phyloP scores from a whole-genome alignment of 2,797 vertebrate genomes.

The Lateolabrax maculatus region DNA sequence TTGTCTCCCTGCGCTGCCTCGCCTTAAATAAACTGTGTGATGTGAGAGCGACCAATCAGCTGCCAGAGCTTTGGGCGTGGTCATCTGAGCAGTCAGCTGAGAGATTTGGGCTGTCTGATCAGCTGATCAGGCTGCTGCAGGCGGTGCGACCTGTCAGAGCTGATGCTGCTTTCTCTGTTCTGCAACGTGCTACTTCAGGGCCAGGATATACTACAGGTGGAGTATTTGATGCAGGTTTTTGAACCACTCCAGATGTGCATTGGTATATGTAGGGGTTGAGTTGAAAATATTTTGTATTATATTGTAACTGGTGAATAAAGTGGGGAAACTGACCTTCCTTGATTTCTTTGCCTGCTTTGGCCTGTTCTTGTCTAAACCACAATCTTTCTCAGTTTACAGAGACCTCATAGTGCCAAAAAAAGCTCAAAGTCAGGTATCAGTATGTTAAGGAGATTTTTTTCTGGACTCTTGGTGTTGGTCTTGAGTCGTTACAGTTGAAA shows the following conservation, averaged over 20 bases:
- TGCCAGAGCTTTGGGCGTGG: conserved; percentile 34
- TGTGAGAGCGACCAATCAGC: conserved; percentile 31
- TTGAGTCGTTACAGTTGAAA: neutral
- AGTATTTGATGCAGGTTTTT: neutral
- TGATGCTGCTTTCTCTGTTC: neutral
- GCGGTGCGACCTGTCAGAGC: conserved; percentile 20
- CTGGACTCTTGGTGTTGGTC: neutral
- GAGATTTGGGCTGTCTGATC: conserved; percentile 35
- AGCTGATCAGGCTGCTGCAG: conserved; percentile 60
- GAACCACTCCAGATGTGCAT: neutral
- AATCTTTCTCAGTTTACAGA: neutral
- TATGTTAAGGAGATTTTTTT: neutral
- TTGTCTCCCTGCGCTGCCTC: conserved; percentile 31
- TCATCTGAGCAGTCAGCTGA: conserved; percentile 51
- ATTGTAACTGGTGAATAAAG: neutral
- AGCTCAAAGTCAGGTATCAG: neutral
- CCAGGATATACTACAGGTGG: neutral
- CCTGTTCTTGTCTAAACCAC: neutral
- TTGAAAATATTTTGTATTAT: neutral
- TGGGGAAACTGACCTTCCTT: neutral
- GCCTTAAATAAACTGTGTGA: conserved; percentile 58
- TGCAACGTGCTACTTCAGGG: neutral
- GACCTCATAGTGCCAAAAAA: neutral
- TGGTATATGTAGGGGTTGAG: neutral
- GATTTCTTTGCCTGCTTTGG: neutral